Conservation (phyloP, 23 tunicate species). For the Ciona savignyi region DNA sequence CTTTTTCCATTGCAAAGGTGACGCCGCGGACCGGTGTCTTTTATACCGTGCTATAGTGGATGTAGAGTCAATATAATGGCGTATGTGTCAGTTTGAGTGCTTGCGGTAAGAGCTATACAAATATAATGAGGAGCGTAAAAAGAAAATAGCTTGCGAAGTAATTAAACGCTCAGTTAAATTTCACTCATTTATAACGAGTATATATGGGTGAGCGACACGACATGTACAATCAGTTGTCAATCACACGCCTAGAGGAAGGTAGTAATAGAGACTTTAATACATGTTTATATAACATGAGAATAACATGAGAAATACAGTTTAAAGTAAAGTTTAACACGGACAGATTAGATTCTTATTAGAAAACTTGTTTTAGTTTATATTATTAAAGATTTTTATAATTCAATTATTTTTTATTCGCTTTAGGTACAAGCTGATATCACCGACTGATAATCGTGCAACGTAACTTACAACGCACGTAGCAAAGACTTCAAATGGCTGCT, state of each 20-base stretch:
- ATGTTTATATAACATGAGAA: not conserved
- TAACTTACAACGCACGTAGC: not conserved
- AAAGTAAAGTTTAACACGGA: not conserved
- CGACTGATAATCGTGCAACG: not conserved
- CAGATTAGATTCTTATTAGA: too few species aligned
- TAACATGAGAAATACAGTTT: not conserved
- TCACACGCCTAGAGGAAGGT: not conserved
- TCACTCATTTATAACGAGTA: too few species aligned
- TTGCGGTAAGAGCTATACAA: not conserved
- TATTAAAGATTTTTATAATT: too few species aligned
- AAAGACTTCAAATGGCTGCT: conserved; percentile 73
- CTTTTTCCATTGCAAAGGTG: not conserved
- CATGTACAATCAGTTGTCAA: not conserved
- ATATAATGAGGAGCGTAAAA: not conserved
- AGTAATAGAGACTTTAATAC: not conserved
- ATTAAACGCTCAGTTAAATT: not conserved
- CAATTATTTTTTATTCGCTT: too few species aligned
- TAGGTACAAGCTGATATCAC: not conserved
- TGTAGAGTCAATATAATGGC: not conserved
- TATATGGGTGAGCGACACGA: not conserved
- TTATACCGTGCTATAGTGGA: not conserved
- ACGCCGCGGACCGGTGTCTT: not conserved
- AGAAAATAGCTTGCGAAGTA: not conserved
- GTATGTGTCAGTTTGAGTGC: not conserved
- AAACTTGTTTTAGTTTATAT: too few species aligned